A percentile compares a stretch with the other conserved stretches of the same genome.
These are phyloP conservation scores for Acestrorhynchus altus DNA, from an alignment of 2,797 vertebrate species.

Conservation along the genomic window DNA sequence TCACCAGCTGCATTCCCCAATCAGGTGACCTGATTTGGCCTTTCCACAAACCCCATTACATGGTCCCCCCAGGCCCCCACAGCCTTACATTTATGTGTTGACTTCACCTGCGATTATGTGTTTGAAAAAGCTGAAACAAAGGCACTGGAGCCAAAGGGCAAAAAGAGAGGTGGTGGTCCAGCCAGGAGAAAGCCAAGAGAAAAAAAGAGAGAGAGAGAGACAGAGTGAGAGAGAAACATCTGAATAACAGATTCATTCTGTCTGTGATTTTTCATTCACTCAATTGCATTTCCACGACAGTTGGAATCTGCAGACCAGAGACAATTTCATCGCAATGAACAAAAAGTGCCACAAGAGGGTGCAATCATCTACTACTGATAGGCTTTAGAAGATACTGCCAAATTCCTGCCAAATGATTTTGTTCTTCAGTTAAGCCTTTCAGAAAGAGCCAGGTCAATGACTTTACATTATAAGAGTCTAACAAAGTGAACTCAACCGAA, in stretches of 20 bases:
- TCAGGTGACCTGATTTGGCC: conserved; percentile 53
- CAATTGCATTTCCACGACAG: background rate
- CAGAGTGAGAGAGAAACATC: conserved; percentile 21
- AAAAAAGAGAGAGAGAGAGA: background rate
- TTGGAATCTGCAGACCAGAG: background rate
- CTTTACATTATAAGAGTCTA: background rate
- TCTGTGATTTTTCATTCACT: background rate
- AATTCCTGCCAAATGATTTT: background rate
- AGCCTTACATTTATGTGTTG: conserved; percentile 40
- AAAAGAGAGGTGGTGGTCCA: background rate
- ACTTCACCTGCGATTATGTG: conserved; percentile 64
- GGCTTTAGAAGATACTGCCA: background rate
- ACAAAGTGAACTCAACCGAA: background rate
- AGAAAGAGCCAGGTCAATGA: background rate
- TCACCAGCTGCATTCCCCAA: conserved; percentile 28
- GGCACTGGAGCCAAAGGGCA: conserved; percentile 13
- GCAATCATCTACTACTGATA: conserved; percentile 41
- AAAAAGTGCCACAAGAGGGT: conserved; percentile 59
- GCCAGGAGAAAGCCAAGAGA: conserved; percentile 5
- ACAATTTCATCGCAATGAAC: conserved; percentile 22
- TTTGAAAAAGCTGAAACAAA: conserved; percentile 36
- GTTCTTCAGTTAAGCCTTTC: background rate
- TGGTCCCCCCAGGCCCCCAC: conserved; percentile 22
- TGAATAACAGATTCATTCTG: background rate
- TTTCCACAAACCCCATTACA: background rate